A percentile compares a stretch with the other conserved stretches of the same genome.
phyloP scores from a whole-genome alignment of 2,888 invertebrate genomes.

The Heliconius charithonia region DNA sequence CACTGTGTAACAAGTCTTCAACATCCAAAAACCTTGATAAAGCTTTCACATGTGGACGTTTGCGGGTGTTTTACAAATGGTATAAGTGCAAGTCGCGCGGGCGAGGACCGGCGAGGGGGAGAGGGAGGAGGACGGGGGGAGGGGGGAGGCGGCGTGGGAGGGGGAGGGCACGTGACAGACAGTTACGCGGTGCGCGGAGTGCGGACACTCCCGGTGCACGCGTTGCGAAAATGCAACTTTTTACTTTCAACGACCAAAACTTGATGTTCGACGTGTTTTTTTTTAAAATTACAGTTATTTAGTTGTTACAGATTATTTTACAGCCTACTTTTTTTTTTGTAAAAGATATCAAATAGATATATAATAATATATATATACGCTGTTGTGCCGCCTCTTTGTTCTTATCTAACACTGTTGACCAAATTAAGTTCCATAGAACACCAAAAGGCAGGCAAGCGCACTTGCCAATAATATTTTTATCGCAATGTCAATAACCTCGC shows the following conservation, averaged over 20 bases:
- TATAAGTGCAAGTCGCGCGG: slow-evolving; percentile 36
- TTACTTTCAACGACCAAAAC: not conserved
- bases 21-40: slow-evolving; percentile 27
- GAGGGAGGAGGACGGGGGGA: slow-evolving; percentile 31
- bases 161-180: slow-evolving; percentile 61
- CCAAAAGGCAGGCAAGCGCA: slow-evolving; percentile 14
- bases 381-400: not conserved
- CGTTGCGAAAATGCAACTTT: slow-evolving; percentile 20
- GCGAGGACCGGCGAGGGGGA: slow-evolving; percentile 37
- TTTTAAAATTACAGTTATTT: not conserved
- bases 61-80: slow-evolving; percentile 26
- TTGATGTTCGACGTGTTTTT: not conserved
- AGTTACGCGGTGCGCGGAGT: slow-evolving; percentile 58
- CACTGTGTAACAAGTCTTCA: slow-evolving; percentile 2
- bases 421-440: slow-evolving; percentile 18
- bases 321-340: slow-evolving; percentile 29
- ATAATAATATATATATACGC: no score
- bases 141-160: slow-evolving; percentile 39
- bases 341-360: no score
- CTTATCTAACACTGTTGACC: slow-evolving; percentile 9
- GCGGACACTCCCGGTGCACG: slow-evolving; percentile 22
- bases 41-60: slow-evolving; percentile 28
- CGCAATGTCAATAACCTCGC: slow-evolving; percentile 68
- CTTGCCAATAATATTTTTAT: slow-evolving; percentile 53
- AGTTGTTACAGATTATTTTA: not conserved